Percentiles rank a stretch among this genome's conserved stretches.
phyloP scores from a whole-genome alignment of 2,888 invertebrate species.

The Acholoe squamosa region DNA sequence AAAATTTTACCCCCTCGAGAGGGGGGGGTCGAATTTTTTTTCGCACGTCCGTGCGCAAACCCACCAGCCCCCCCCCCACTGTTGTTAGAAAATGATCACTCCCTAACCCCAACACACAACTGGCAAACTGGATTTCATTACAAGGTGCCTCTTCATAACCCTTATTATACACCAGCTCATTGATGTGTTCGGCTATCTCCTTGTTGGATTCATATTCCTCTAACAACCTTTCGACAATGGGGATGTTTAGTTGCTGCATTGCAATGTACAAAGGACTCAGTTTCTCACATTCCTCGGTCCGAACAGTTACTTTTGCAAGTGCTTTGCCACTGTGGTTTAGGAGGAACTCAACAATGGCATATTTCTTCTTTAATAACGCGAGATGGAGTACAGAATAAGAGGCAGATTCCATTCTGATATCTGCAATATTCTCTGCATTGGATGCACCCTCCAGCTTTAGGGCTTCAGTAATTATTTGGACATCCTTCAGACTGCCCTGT shows the following conservation, averaged over 20 bases:
- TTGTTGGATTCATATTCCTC: neutral
- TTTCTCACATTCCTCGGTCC: neutral
- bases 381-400: neutral
- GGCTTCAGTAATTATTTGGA: neutral
- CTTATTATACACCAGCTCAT: neutral
- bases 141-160: neutral
- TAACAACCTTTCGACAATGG: neutral
- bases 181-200: neutral
- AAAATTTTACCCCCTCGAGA: too few species aligned
- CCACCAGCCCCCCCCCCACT: too few species aligned
- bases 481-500: neutral
- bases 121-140: neutral
- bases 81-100: too few species aligned
- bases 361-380: neutral
- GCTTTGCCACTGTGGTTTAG: neutral
- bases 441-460: neutral
- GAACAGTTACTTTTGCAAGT: neutral
- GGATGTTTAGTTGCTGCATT: neutral
- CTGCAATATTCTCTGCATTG: neutral
- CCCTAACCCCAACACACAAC: neutral
- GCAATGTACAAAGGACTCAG: conserved; percentile 2
- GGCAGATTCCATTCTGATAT: neutral
- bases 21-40: too few species aligned
- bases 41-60: too few species aligned
- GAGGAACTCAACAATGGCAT: neutral